phyloP scores from a whole-genome alignment of 2,888 invertebrate genomes.

The Cataglyphis rosenhaueri region DNA sequence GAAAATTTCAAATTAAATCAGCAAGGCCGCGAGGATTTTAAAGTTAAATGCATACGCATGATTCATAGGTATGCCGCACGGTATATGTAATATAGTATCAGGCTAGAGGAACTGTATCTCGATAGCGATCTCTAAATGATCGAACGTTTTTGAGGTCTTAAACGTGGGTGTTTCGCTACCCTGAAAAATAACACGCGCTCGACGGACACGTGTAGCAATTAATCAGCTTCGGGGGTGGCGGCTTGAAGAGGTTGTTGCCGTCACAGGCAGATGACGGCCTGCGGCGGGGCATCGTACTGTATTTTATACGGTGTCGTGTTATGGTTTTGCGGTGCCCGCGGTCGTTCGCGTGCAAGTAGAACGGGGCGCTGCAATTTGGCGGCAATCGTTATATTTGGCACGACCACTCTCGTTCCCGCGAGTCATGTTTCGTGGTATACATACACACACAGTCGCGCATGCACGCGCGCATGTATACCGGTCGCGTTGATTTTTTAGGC shows the following conservation, averaged over 20 bases:
- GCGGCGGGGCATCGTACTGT: constrained; percentile 78
- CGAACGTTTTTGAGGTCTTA: constrained; percentile 44
- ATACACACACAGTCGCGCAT: not conserved
- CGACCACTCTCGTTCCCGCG: constrained; percentile 7
- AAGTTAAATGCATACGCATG: constrained; percentile 14
- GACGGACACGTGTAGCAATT: constrained; percentile 79
- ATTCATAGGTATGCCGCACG: constrained; percentile 21
- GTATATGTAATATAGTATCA: not conserved
- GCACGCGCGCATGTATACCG: not conserved
- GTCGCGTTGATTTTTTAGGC: constrained; percentile 42
- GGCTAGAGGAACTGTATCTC: constrained; percentile 30
- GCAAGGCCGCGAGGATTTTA: constrained; percentile 18
- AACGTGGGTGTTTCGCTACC: constrained; percentile 40
- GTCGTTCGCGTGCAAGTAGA: constrained; percentile 63
- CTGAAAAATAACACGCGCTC: constrained; percentile 62
- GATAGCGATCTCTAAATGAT: constrained; percentile 43
- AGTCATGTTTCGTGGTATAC: not conserved
- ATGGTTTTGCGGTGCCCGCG: constrained; percentile 76
- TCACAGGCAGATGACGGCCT: constrained; percentile 80
- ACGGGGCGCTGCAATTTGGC: constrained; percentile 60
- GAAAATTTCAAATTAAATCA: constrained; percentile 4
- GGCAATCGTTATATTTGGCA: constrained; percentile 58
- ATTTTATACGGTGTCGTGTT: constrained; percentile 80
- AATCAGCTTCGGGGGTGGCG: constrained; percentile 78
- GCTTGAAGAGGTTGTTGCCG: constrained; percentile 78